Base-by-base conservation (phyloP, 2,888 invertebrate genomes). In the Dorcus parallelipipedus region DNA sequence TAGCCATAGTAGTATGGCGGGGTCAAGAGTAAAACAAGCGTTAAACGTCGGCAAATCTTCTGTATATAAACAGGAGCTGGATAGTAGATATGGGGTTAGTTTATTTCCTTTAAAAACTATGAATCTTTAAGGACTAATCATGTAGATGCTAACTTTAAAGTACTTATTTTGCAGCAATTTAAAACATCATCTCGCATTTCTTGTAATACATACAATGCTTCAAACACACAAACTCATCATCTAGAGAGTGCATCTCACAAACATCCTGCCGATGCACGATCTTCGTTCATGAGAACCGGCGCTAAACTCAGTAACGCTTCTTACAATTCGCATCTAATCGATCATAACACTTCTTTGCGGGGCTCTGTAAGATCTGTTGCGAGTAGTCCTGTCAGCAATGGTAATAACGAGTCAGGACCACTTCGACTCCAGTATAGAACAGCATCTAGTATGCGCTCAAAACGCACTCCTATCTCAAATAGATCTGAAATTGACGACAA, bases 391-490 rank as follows among this genome's bases (percentile, higher is more conserved):
- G 64, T 69, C 63, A 64, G 61, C 49, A 67, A 69, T 54, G 64
- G 65, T 52, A 33, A 33, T 33, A 66, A 68, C 54, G 69, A 63
- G 52, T 62, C 64, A 33, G 69, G 69, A 54, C 69, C 71, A n/a
- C 63, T 70, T 56, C 64, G 70, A 56, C 65, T 71, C 60, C 80
- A 67, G 43, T 69, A 69, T 60, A 78, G 70, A 60, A 64, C 63
- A 60, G 68, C 67, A 64, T 66, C 67, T 58, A 65, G 63, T 50
- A 64, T 69, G 39, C 69, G 71, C 52, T 68, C 69, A 47, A 73
- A 77, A 56, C 78, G 79, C 69, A 82, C 81, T 59, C 80, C 81
- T 73, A 80, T 82, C 66, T 71, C 68, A 59, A 67, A 67, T 56
- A 60, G 58, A 51, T 58, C 62, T 51, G 63, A 64, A 43, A 63